Base-by-base conservation (phyloP, 2,113 vertebrate species). In the Silurus asotus region DNA sequence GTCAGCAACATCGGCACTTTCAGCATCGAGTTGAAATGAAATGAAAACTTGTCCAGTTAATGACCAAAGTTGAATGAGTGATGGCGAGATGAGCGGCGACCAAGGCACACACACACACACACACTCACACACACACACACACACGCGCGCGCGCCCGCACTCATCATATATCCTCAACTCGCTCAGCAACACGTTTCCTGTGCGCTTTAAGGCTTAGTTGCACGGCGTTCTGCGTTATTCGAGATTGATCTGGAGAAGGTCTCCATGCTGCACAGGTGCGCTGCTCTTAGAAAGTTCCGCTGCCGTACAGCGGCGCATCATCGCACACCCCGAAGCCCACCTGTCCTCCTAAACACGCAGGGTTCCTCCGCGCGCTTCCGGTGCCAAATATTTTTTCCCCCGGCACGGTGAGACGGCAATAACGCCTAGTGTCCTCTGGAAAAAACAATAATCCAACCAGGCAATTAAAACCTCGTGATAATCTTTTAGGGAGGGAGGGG, bases 251-350 rank as follows among this genome's bases (percentile, higher is more conserved):
- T 37, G 3, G 37, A 37, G 37, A 59, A 11, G 20, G 77, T 28
- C 7, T 80, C 61, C 28, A 58, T 37, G 23, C 82, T 5, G 65
- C 78, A 82, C 86, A 84, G 81, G 84, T 88, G 89, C 74, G 87
- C 84, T 49, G 81, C 84, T 45, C 45, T 83, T 37, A 37, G 37
- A 92, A 94, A 94, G 91, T 93, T 94, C 87, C 13, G n/a, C 85
- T 76, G 84, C 70, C 48, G 64, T 64, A 62, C 77, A 82, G 76
- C 61, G 65, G 84, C 59, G 80, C 84, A 86, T 84, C 87, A 85
- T 62, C 56, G 70, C 62, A 72, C 81, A 75, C 80, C 85, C 81
- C 77, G 13, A 5, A 80, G 84, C 82, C 84, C 89, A 91, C 91
- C 87, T 90, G 90, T 88, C 89, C 88, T 86, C 88, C 89, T 82